phyloP scores from a whole-genome alignment of 2,888 invertebrate genomes.

The Anorthoa munda region DNA sequence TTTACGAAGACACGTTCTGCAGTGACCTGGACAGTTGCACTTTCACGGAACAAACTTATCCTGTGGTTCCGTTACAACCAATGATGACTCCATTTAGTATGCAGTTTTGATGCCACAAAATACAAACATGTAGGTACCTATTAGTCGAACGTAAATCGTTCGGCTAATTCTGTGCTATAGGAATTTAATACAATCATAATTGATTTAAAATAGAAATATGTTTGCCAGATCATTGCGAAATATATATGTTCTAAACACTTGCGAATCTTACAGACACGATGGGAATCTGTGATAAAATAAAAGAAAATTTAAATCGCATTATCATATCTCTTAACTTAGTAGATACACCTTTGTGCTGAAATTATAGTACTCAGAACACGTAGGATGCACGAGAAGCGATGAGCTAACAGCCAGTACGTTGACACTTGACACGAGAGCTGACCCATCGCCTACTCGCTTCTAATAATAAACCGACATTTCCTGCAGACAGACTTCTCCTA shows the following conservation, averaged over 20 bases:
- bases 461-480: conserved; percentile 24
- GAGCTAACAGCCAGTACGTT: conserved; percentile 22
- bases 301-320: too few species aligned
- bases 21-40: conserved; percentile 31
- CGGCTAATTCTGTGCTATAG: not conserved
- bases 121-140: not conserved
- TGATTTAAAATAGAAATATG: too few species aligned
- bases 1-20: conserved; percentile 19
- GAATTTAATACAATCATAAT: not conserved
- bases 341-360: too few species aligned
- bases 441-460: conserved; percentile 23
- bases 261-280: not conserved
- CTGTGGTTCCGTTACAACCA: conserved; percentile 39
- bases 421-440: conserved; percentile 13
- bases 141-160: not conserved
- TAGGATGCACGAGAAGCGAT: conserved; percentile 8
- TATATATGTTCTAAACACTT: not conserved
- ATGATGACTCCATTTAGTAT: conserved; percentile 27
- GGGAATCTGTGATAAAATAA: not conserved
- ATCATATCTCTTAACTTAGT: too few species aligned
- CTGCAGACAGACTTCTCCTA: conserved; percentile 14
- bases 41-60: conserved; percentile 54
- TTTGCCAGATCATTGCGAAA: not conserved
- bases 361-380: not conserved
- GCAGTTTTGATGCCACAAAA: not conserved